Evolutionary conservation across 2,797 vertebrate genomes (phyloP), one percentile per base, ranked within the genome.

Genomic region (Sebastes matsubarae): DNA sequence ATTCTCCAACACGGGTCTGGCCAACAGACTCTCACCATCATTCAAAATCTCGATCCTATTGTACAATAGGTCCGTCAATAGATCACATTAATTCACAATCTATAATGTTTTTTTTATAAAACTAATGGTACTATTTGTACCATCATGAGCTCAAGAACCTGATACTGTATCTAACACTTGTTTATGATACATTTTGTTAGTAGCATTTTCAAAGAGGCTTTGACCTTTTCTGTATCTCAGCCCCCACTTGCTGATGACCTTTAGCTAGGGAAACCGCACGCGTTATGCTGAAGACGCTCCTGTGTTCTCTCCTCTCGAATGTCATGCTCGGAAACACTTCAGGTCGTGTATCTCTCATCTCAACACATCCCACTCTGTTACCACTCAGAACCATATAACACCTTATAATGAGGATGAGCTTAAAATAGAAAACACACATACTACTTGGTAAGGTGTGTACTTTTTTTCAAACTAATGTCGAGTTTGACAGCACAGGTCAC

Each of bases 191-290:
- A 71, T 87, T 88, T 89, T 86, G 77, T 90, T 88, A 83, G 69
- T 65, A 90, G 81, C 70, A 54, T 85, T 87, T 91, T 86, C 69
- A 83, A 88, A 89, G 80, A 83, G 52, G 50, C 73, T 83, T 79
- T 94, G 92, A 95, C 94, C 94, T 95, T 95, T 95, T 87, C 84
- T 80, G 57, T 72, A 79, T 87, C 85, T 85, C 85, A 88, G 79
- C 85, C 77, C 93, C 83, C 63, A 83, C 90, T 91, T 82, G 86
- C 74, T 30, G 73, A 70, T 95, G 94, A 94, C 94, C 94, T 96
- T 96, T 95, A 79, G 57, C 70, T 77, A 63, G 71, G 73, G 73
- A 89, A 90, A 69, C 77, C 5, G 52, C 82, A 82, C n/a, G 46
- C 60, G 27, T 83, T 80, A 72, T 46, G 82, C 83, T 83, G 77